phyloP scores from a whole-genome alignment of 2,797 vertebrate genomes.

The Furcifer pardalis region DNA sequence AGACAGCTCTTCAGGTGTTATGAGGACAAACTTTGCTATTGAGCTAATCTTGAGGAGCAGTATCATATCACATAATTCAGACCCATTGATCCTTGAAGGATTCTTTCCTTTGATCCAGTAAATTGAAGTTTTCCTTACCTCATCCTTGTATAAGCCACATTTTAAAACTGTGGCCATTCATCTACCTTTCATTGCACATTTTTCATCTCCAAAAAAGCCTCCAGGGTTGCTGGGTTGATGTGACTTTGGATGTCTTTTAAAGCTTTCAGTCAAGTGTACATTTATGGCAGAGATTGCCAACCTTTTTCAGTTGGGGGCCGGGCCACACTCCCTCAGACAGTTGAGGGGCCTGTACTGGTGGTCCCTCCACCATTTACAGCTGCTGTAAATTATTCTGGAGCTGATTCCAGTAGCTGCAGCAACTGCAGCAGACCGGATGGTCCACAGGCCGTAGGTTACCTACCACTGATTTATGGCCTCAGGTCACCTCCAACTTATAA shows the following conservation, averaged over 20 bases:
- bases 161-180: not conserved
- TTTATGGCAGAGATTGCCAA: too few relatives aligned
- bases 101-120: not conserved
- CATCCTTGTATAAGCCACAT: not conserved
- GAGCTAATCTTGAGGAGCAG: not conserved
- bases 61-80: not conserved
- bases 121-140: not conserved
- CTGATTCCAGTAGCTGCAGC: too few relatives aligned
- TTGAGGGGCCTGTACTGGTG: too few relatives aligned
- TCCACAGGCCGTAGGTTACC: too few relatives aligned
- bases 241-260: not conserved
- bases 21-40: not conserved
- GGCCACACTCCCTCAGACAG: too few relatives aligned
- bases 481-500: too few relatives aligned
- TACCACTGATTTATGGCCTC: too few relatives aligned
- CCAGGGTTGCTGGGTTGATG: not conserved
- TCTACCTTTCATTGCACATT: not conserved
- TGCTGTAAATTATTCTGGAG: too few relatives aligned
- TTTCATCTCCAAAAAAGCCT: too few relatives aligned
- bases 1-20: not conserved
- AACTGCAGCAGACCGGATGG: too few relatives aligned
- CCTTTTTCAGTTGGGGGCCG: too few relatives aligned
- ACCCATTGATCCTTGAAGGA: not conserved
- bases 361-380: too few relatives aligned
- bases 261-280: not conserved